These are phyloP conservation scores for Dicerorhinus sumatrensis DNA, from an alignment of 2,113 vertebrate genomes.

Conservation along the genomic window DNA sequence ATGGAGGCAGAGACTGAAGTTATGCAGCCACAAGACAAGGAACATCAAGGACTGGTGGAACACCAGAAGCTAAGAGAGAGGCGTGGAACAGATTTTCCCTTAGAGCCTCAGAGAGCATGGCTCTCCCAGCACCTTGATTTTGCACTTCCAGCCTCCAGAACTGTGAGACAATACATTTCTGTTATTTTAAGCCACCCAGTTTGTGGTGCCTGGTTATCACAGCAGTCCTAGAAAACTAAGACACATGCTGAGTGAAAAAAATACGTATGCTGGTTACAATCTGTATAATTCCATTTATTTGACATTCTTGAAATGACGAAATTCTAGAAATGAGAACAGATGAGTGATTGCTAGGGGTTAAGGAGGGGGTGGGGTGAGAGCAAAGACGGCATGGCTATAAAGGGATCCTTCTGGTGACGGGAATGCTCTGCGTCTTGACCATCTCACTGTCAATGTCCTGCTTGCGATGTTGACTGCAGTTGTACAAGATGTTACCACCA, in stretches of 20 bases:
- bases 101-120: neutral
- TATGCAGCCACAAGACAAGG: neutral
- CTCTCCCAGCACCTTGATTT: neutral
- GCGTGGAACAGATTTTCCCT: neutral
- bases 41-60: too few relatives aligned
- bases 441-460: neutral
- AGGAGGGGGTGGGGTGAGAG: neutral
- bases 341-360: too few relatives aligned
- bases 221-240: neutral
- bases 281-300: neutral
- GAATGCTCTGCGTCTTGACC: neutral
- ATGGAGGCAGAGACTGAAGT: neutral
- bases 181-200: too few relatives aligned
- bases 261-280: neutral
- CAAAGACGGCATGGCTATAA: neutral
- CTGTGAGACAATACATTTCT: too few relatives aligned
- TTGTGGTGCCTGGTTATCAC: too few relatives aligned
- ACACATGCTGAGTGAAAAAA: neutral
- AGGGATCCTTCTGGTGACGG: too few relatives aligned
- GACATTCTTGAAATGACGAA: neutral
- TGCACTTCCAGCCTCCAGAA: neutral
- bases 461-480: neutral
- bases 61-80: neutral
- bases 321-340: neutral
- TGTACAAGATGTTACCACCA: neutral